phyloP scores from a whole-genome alignment of 2,797 vertebrate genomes.

The Tympanoctomys barrerae region DNA sequence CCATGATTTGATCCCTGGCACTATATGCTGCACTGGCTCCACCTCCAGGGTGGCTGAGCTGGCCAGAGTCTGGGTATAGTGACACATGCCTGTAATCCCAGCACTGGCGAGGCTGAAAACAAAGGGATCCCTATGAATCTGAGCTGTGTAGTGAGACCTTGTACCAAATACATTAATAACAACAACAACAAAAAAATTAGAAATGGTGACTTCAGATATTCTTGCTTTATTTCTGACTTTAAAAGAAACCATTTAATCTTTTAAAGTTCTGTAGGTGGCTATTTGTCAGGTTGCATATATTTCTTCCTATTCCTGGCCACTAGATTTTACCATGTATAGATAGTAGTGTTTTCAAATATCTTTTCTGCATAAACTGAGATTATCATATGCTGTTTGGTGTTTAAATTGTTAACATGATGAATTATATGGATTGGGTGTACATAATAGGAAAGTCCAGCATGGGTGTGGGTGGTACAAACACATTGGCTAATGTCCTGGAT shows the following conservation, averaged over 20 bases:
- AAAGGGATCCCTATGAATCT: no score
- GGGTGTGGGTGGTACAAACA: no score
- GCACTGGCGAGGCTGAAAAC: no score
- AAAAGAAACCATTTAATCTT: neutral
- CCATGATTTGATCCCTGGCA: no score
- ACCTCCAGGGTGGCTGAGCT: no score
- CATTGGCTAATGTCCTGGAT: no score
- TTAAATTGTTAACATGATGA: neutral
- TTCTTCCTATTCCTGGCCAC: neutral
- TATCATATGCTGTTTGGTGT: neutral
- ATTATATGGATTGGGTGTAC: neutral
- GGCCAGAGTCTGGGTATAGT: no score
- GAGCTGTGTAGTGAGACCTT: no score
- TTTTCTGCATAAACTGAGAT: neutral
- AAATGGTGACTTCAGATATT: neutral
- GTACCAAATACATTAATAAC: no score
- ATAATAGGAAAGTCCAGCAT: no score
- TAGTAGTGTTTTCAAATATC: neutral
- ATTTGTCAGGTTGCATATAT: neutral
- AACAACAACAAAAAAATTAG: neutral
- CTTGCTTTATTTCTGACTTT: neutral
- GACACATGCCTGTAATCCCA: no score
- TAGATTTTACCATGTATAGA: neutral
- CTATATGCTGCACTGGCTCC: no score
- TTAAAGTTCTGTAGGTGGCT: neutral